Conservation (phyloP, 2,888 invertebrate genomes). For the Lumbricus terrestris region DNA sequence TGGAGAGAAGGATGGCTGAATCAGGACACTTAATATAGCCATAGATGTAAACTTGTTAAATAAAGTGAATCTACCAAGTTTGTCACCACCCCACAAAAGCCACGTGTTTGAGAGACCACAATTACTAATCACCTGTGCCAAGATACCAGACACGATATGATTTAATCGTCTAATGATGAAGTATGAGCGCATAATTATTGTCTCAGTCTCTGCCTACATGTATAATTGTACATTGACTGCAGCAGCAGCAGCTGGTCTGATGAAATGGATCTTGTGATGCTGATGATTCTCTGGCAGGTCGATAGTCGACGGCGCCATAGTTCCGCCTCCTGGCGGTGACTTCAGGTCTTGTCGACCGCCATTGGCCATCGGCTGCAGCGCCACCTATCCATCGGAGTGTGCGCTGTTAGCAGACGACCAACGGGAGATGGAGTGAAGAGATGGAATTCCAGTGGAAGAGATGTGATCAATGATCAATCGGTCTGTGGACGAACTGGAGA, state of each 20-base stretch:
- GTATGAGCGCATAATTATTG: background rate
- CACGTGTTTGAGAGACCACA: too few relatives aligned
- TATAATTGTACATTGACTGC: too few relatives aligned
- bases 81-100: too few relatives aligned
- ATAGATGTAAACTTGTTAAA: too few relatives aligned
- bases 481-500: background rate
- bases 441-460: background rate
- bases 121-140: too few relatives aligned
- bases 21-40: too few relatives aligned
- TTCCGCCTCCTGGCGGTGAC: background rate
- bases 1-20: too few relatives aligned
- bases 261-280: background rate
- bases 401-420: slow-evolving; percentile 3
- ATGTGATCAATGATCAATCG: background rate
- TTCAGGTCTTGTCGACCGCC: background rate
- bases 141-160: background rate
- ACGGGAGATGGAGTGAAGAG: background rate
- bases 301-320: background rate
- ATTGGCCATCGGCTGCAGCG: background rate
- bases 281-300: too few relatives aligned
- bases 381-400: background rate
- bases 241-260: background rate
- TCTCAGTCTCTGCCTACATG: background rate
- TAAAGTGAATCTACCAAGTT: too few relatives aligned
- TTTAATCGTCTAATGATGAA: background rate